Base-by-base conservation (phyloP, 2,797 vertebrate species). In the Myripristis jacobus region DNA sequence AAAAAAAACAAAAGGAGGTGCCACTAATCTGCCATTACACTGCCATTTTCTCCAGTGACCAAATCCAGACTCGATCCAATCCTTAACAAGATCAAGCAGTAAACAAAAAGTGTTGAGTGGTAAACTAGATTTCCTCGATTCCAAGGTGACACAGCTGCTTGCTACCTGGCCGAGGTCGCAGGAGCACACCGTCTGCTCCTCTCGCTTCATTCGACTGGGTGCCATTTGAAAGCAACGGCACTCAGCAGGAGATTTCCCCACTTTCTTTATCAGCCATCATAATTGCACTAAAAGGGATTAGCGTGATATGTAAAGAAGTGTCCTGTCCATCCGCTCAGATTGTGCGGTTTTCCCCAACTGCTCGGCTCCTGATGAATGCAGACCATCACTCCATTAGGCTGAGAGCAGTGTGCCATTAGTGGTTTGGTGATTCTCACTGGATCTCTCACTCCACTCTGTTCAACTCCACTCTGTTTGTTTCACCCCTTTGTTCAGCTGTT, bases 391-490 rank as follows among this genome's bases (percentile, higher is more conserved):
- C 61, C 31, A 73, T 70, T 70, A 73, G 34, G 18, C 25, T 44
- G 56, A 75, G 34, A 61, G 51, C 69, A 36, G 51, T 10, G 8
- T 15, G 29, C 51, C 64, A 64, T 81, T 69, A 70, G 27, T 44
- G 69, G 60, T 44, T 21, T 13, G 24, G 36, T 50, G 31, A 59
- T 29, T 25, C 21, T 27, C 27, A 8, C 44, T 52, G 52, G 56
- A 66, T 61, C 38, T 41, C 64, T 47, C 34, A 25, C 43, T 61
- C 24, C 19, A 13, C 74, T 62, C 29, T 61, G 19, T 66, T 60
- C 19, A 51, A 50, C 22, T 36, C 7, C 6, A 36, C 10, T 36
- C 10, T 34, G 54, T 52, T 12, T 18, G 43, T 59, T 8, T 44
- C n/a, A 43, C 9, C 43, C 1, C 21, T 25, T 59, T 27, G 36